Evolutionary conservation across 2,888 invertebrate genomes (phyloP).

Genomic region (Euclidia mi): DNA sequence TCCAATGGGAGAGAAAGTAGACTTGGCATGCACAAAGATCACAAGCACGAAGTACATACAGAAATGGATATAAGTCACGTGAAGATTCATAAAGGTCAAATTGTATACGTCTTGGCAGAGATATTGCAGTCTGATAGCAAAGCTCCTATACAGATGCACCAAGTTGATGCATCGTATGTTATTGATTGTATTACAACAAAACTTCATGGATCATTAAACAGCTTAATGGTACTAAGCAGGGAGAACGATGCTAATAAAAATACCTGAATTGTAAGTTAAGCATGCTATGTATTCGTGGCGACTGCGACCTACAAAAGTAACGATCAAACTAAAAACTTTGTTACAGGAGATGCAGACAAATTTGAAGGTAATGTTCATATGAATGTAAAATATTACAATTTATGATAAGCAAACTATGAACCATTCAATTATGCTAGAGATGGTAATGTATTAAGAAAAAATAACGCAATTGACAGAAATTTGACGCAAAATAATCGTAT

Average conservation of each 20-base stretch:
- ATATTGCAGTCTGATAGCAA: slow-evolving; percentile 54
- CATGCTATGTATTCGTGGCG: slow-evolving; percentile 66
- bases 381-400: no score
- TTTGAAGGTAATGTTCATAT: slow-evolving; percentile 17
- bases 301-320: slow-evolving; percentile 71
- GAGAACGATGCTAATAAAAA: slow-evolving; percentile 56
- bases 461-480: no score
- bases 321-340: slow-evolving; percentile 70
- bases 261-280: slow-evolving; percentile 43
- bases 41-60: slow-evolving; percentile 62
- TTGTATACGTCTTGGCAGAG: slow-evolving; percentile 62
- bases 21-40: slow-evolving; percentile 71
- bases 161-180: slow-evolving; percentile 24
- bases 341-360: slow-evolving; percentile 48
- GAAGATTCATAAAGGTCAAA: slow-evolving; percentile 61
- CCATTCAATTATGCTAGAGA: no score
- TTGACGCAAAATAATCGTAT: slow-evolving; percentile 17
- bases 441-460: no score
- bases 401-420: no score
- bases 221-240: slow-evolving; percentile 48
- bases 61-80: slow-evolving; percentile 64
- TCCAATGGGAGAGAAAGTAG: slow-evolving; percentile 71
- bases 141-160: slow-evolving; percentile 38
- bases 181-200: slow-evolving; percentile 35
- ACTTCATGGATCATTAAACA: slow-evolving; percentile 47